Evolutionary conservation across 37 sponge, comb jelly and placozoan genomes (phyloP).

Genomic region (Geodia barretti): DNA sequence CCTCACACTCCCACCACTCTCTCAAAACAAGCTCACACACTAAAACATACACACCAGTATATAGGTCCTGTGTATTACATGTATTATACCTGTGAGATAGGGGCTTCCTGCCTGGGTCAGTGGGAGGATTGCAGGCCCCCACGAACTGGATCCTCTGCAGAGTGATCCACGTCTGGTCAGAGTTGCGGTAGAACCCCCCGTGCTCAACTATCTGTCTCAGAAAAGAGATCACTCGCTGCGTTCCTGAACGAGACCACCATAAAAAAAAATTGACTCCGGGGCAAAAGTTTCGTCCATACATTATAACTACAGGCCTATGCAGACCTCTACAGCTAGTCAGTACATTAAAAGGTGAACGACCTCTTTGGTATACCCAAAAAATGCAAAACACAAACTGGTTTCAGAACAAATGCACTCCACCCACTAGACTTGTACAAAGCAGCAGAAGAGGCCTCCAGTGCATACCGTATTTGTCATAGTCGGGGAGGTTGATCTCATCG

Average conservation of each 20-base stretch:
- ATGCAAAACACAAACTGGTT: background rate
- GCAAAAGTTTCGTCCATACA: no score
- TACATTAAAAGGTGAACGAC: no score
- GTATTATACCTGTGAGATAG: constrained; percentile 85
- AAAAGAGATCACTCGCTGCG: constrained; percentile 97
- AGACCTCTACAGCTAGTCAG: no score
- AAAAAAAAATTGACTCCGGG: no score
- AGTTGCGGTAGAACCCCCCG: constrained; percentile 91
- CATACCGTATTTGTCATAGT: constrained; percentile 89
- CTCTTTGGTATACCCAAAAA: background rate
- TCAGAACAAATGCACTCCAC: background rate
- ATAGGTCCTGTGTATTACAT: no score
- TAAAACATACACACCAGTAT: no score
- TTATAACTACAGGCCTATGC: no score
- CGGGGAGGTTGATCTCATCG: constrained; percentile 98
- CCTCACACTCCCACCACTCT: no score
- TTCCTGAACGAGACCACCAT: no score
- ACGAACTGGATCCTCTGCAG: constrained; percentile 97
- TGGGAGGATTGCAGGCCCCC: constrained; percentile 98
- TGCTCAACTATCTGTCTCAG: constrained; percentile 96
- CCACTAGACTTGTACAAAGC: no score
- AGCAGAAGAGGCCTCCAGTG: background rate
- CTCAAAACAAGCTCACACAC: no score
- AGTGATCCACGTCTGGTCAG: constrained; percentile 92
- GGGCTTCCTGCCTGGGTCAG: constrained; percentile 96